phyloP scores from a whole-genome alignment of 2,797 vertebrate species.

The Bufotes viridis region DNA sequence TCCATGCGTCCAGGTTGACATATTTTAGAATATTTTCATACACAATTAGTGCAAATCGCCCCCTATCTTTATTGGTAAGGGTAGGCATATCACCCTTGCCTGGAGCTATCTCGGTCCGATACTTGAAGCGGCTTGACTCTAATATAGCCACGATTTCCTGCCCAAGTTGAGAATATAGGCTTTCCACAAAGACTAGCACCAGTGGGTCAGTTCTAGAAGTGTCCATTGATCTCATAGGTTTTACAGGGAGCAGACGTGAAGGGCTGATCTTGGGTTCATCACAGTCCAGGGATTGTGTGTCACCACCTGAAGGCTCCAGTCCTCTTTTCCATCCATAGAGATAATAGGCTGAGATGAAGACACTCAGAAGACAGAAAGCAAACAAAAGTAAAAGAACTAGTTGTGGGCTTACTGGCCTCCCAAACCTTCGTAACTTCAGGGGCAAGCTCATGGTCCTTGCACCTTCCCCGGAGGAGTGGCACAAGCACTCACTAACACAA shows the following conservation, averaged over 20 bases:
- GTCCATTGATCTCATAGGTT: conserved; percentile 72
- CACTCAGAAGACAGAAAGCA: conserved; percentile 92
- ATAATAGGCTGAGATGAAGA: conserved; percentile 97
- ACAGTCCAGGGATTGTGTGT: conserved; percentile 79
- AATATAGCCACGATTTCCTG: conserved; percentile 98
- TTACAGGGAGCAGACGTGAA: conserved; percentile 85
- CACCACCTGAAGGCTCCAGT: conserved; percentile 85
- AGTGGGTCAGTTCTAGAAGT: conserved; percentile 91
- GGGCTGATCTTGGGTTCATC: conserved; percentile 87
- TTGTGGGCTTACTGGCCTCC: conserved; percentile 94
- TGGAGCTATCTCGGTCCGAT: conserved; percentile 95
- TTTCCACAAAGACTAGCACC: conserved; percentile 97
- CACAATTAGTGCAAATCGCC: conserved; percentile 93
- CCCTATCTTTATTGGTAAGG: conserved; percentile 92
- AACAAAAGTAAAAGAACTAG: conserved; percentile 94
- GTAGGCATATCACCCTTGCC: conserved; percentile 99
- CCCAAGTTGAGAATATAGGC: conserved; percentile 96
- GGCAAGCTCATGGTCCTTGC: conserved; percentile 87
- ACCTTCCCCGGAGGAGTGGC: conserved; percentile 56
- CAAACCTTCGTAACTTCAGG: conserved; percentile 88
- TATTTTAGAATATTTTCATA: conserved; percentile 99
- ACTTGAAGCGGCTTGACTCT: conserved; percentile 94
- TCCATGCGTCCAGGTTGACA: conserved; percentile 97
- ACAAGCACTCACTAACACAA: conserved; percentile 42
- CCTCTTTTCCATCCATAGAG: conserved; percentile 96